Evolutionary conservation across 2,113 vertebrate species (phyloP).

Genomic region (Scomber colias): DNA sequence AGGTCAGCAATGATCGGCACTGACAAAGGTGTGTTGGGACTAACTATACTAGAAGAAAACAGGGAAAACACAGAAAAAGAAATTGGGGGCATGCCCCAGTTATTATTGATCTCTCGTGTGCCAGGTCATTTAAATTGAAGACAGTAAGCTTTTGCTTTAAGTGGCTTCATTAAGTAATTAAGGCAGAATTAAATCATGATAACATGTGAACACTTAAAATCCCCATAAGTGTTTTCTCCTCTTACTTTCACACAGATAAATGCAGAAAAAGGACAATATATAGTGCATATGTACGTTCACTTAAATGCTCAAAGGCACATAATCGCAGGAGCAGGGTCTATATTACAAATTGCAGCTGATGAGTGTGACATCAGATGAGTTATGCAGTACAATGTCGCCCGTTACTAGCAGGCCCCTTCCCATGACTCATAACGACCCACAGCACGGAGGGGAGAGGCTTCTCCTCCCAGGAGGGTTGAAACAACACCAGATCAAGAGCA

Average conservation of each 20-base stretch:
- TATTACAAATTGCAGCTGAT: slow-evolving; percentile 29
- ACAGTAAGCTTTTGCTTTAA: slow-evolving; percentile 46
- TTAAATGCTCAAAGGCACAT: slow-evolving; percentile 13
- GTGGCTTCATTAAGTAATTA: slow-evolving; percentile 55
- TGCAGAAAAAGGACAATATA: slow-evolving; percentile 16
- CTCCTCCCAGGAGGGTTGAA: slow-evolving; percentile 67
- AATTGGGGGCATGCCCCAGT: slow-evolving; percentile 1
- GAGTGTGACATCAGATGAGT: slow-evolving; percentile 64
- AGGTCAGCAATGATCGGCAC: neutral
- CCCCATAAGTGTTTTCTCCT: slow-evolving; percentile 9
- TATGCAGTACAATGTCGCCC: slow-evolving; percentile 55
- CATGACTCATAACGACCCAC: slow-evolving; percentile 72
- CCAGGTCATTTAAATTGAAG: slow-evolving; percentile 45
- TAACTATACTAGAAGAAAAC: slow-evolving; percentile 4
- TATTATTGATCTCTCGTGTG: slow-evolving; percentile 38
- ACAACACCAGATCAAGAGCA: slow-evolving; percentile 71
- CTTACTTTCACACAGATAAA: neutral
- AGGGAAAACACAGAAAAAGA: slow-evolving; percentile 1
- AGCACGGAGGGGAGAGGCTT: slow-evolving; percentile 46
- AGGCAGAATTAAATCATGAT: slow-evolving; percentile 50
- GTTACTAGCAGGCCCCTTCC: slow-evolving; percentile 61
- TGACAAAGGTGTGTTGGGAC: slow-evolving; percentile 2
- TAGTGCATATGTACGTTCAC: neutral
- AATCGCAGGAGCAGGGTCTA: slow-evolving; percentile 26
- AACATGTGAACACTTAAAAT: slow-evolving; percentile 44